Evolutionary conservation across 1,140 invertebrate species (phyloP).

Genomic region (Philaenus spumarius): DNA sequence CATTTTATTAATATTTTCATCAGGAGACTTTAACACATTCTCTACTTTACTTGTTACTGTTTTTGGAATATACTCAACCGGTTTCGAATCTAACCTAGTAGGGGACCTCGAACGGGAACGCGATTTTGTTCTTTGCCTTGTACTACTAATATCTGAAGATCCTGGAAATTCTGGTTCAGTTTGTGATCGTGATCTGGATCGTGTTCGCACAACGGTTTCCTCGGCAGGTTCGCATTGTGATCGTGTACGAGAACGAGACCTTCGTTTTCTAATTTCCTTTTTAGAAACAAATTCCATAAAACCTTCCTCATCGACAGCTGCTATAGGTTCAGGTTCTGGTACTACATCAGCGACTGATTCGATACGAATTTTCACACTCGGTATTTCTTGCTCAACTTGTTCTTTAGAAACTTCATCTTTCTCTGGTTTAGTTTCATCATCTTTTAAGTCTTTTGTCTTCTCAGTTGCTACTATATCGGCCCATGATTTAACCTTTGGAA

Average conservation of each 20-base stretch:
- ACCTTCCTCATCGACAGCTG: slow-evolving; percentile 43
- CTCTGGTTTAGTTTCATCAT: no score
- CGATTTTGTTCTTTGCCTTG: no score
- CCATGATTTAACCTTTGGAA: neutral
- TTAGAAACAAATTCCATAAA: slow-evolving; percentile 44
- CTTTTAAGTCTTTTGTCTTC: slow-evolving; percentile 7
- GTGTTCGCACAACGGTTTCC: neutral
- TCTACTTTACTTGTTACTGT: no score
- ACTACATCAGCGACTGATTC: slow-evolving; percentile 13
- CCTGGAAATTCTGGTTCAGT: neutral
- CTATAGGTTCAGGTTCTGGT: slow-evolving; percentile 32
- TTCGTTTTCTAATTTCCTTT: slow-evolving; percentile 39
- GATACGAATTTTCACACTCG: neutral
- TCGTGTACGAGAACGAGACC: slow-evolving; percentile 42
- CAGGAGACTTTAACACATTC: neutral
- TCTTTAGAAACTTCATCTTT: slow-evolving; percentile 1
- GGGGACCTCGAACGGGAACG: no score
- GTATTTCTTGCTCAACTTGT: slow-evolving; percentile 8
- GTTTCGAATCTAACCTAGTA: no score
- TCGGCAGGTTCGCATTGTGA: slow-evolving; percentile 8
- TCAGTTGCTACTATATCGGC: slow-evolving; percentile 6
- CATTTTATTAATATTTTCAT: neutral
- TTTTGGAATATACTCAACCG: no score
- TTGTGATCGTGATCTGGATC: slow-evolving; percentile 4
- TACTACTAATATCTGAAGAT: neutral